Conservation (phyloP, 1,140 invertebrate genomes). For the Calephelis nemesis region DNA sequence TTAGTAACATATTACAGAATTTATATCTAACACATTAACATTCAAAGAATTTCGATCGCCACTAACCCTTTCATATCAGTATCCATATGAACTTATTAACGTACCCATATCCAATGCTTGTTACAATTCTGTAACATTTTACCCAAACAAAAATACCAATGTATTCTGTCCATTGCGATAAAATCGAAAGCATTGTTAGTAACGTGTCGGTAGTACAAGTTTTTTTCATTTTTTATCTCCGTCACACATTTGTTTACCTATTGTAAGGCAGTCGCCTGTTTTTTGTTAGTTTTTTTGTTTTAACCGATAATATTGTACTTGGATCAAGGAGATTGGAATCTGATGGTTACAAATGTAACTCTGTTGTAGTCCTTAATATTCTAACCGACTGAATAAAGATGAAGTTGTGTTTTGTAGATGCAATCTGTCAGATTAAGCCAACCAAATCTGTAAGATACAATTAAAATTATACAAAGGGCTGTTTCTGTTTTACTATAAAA, state of each 20-base stretch:
- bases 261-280: constrained; percentile 49
- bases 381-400: background rate
- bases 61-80: background rate
- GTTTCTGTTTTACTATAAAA: too few species aligned
- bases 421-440: too few species aligned
- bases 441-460: too few species aligned
- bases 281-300: constrained; percentile 41
- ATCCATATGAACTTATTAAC: background rate
- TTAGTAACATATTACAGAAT: constrained; percentile 3
- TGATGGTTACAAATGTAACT: constrained; percentile 49
- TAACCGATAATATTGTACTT: constrained; percentile 64
- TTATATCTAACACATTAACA: constrained; percentile 12
- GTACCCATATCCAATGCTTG: constrained; percentile 20
- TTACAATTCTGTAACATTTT: constrained; percentile 5
- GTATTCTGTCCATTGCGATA: constrained; percentile 34
- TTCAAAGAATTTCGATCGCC: constrained; percentile 6
- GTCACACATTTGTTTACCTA: constrained; percentile 52
- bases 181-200: constrained; percentile 39
- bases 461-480: too few species aligned
- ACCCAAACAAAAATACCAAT: constrained; percentile 34
- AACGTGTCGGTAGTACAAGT: constrained; percentile 39
- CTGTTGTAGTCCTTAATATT: constrained; percentile 15
- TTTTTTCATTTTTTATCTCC: constrained; percentile 52
- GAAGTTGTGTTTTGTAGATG: too few species aligned
- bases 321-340: constrained; percentile 55